Conservation (phyloP, 2,888 invertebrate genomes). For the Callimorpha dominula region DNA sequence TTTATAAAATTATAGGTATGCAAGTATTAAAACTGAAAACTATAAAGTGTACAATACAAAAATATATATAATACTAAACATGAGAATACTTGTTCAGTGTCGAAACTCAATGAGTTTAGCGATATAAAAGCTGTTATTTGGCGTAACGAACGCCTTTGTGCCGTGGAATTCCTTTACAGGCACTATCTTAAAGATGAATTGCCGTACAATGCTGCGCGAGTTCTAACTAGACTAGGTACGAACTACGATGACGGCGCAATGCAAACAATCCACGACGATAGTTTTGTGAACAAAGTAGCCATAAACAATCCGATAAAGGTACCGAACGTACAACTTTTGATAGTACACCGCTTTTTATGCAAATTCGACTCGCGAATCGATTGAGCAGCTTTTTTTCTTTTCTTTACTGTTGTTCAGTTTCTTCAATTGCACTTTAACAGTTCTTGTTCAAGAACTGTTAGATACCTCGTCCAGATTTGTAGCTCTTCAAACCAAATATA, state of each 20-base stretch:
- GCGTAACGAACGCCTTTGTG: constrained; percentile 68
- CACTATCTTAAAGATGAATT: constrained; percentile 55
- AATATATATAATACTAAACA: constrained; percentile 36
- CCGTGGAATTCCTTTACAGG: constrained; percentile 50
- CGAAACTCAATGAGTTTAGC: constrained; percentile 56
- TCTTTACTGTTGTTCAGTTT: constrained; percentile 38
- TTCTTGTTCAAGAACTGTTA: constrained; percentile 12
- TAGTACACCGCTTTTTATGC: constrained; percentile 61
- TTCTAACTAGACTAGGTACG: constrained; percentile 33
- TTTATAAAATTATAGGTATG: neutral
- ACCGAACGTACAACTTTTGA: constrained; percentile 53
- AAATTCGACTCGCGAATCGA: constrained; percentile 53
- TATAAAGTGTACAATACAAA: constrained; percentile 26
- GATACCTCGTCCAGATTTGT: constrained; percentile 12
- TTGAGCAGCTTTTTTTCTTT: constrained; percentile 40
- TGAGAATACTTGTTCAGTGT: constrained; percentile 52
- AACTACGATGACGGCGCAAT: constrained; percentile 50
- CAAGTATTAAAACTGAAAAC: constrained; percentile 5
- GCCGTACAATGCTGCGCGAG: constrained; percentile 54
- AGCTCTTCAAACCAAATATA: neutral
- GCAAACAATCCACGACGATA: constrained; percentile 49
- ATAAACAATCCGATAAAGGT: constrained; percentile 56
- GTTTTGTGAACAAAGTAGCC: constrained; percentile 47
- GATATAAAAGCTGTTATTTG: constrained; percentile 66
- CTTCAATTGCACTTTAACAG: constrained; percentile 39